A percentile compares a stretch with the other conserved stretches of the same genome.
phyloP scores from a whole-genome alignment of 1,140 invertebrate genomes.

The Lasioglossum albipes region DNA sequence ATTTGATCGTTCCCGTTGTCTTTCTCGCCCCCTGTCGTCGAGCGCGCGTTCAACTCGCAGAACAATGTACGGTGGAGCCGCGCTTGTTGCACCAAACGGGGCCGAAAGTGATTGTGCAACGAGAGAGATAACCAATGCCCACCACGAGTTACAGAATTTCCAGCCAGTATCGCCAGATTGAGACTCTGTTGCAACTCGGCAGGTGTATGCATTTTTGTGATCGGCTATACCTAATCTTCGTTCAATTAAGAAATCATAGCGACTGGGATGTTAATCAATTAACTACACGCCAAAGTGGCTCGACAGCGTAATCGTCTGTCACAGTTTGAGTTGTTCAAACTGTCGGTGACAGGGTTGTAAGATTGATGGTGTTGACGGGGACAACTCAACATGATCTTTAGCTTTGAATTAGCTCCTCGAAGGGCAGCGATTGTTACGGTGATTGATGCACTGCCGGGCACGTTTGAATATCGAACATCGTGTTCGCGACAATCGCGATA shows the following conservation, averaged over 20 bases:
- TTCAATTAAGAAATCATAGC: not conserved
- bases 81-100: too few species aligned
- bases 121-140: too few species aligned
- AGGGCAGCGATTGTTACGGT: not conserved
- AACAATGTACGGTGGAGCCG: too few species aligned
- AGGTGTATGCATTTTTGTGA: not conserved
- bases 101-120: too few species aligned
- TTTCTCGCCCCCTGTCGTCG: too few species aligned
- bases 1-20: too few species aligned
- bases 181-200: too few species aligned
- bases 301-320: not conserved
- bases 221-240: not conserved
- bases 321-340: not conserved
- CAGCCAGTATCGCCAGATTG: too few species aligned
- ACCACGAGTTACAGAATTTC: too few species aligned
- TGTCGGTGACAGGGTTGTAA: not conserved
- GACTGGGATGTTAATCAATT: not conserved
- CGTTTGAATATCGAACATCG: not conserved
- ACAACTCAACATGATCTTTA: not conserved
- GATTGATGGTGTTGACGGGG: constrained; percentile 2
- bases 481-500: too few species aligned
- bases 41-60: too few species aligned
- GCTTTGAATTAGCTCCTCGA: too few species aligned
- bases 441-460: not conserved
- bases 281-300: not conserved